phyloP scores from a whole-genome alignment of 2,113 vertebrate genomes.

The Eolophus roseicapilla region DNA sequence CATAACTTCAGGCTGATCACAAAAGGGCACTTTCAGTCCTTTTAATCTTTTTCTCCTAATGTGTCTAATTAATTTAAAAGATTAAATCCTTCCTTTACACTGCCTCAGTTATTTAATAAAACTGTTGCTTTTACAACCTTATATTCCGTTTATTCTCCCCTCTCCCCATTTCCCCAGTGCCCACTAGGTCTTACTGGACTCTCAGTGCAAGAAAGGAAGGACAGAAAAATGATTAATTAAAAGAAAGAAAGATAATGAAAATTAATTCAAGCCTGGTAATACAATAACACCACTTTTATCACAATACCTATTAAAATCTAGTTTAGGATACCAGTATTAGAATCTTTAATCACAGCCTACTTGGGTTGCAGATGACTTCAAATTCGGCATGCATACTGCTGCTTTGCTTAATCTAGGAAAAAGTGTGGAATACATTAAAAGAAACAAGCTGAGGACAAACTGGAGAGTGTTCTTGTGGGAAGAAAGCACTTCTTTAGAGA shows the following conservation, averaged over 20 bases:
- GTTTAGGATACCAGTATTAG: neutral
- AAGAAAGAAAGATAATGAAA: slow-evolving; percentile 17
- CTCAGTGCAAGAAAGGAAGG: neutral
- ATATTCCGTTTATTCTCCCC: neutral
- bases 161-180: neutral
- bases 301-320: slow-evolving; percentile 27
- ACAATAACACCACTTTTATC: slow-evolving; percentile 14
- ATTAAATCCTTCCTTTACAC: slow-evolving; percentile 10
- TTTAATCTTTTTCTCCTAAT: slow-evolving; percentile 7
- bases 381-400: neutral
- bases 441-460: neutral
- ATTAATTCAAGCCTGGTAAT: slow-evolving; percentile 37
- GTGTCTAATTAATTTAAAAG: slow-evolving; percentile 23
- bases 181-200: neutral
- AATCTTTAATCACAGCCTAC: slow-evolving; percentile 35
- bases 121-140: slow-evolving; percentile 28
- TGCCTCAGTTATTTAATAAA: slow-evolving; percentile 9
- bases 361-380: neutral
- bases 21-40: neutral
- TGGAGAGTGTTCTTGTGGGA: neutral
- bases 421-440: neutral
- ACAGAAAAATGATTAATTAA: neutral
- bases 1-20: neutral
- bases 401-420: neutral
- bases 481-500: neutral